Evolutionary conservation across 2,797 vertebrate genomes (phyloP).

Genomic region (Catostomus latipinnis): DNA sequence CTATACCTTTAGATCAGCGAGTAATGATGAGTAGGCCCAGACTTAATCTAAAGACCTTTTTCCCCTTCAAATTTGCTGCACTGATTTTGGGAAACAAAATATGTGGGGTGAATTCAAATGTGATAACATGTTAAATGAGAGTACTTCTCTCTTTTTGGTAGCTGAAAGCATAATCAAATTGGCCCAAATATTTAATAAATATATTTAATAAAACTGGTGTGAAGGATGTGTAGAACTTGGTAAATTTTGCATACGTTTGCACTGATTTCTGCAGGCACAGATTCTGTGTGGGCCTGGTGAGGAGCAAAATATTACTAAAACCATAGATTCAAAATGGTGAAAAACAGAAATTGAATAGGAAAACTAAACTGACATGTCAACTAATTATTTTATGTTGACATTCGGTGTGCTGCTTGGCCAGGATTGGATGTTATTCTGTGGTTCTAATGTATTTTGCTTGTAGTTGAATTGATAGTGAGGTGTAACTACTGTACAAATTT

Average conservation of each 20-base stretch:
- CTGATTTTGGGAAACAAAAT: background rate
- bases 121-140: background rate
- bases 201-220: background rate
- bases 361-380: background rate
- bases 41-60: constrained; percentile 8
- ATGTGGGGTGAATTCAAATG: background rate
- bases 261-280: background rate
- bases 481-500: constrained; percentile 51
- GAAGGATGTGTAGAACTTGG: background rate
- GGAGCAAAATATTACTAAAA: constrained; percentile 35
- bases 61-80: background rate
- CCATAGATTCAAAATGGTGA: constrained; percentile 20
- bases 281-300: constrained; percentile 8
- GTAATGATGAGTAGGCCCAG: background rate
- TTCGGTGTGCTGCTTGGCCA: background rate
- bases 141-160: background rate
- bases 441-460: constrained; percentile 34
- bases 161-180: background rate
- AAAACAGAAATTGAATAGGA: background rate
- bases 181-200: background rate
- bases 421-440: constrained; percentile 8
- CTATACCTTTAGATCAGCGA: constrained; percentile 19
- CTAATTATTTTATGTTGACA: background rate
- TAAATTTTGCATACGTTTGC: background rate
- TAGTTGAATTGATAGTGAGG: background rate